Evolutionary conservation across 23 tunicate species (phyloP), one percentile per base, ranked within the genome.

Genomic region (Diplosoma virens): DNA sequence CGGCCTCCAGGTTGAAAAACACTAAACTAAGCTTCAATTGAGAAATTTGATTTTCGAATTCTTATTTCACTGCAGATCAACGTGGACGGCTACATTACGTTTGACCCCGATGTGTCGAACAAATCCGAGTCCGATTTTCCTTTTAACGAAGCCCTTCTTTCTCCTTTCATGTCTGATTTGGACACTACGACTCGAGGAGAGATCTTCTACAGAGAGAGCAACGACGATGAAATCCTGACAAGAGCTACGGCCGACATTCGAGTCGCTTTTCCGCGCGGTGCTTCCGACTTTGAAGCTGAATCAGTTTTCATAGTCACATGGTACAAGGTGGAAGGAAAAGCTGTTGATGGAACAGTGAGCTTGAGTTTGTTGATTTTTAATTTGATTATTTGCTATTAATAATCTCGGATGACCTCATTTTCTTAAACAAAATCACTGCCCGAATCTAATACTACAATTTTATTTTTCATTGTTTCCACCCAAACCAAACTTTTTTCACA

Each of bases 261-360:
- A 17, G 27, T 70, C 31, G 87, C 97, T 0, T 92, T 85, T 55
- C 80, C 76, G 0, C 67, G 37, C 9, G 68, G 52, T 25, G 87
- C 81, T 1, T 73, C 67, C 0, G 82, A 58, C 30, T 92, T 92
- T 80, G 80, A 81, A 18, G 97, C 92, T 0, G 81, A 81, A 41
- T 58, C 92, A 4, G 97, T 37, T n/a, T 92, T 92, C 67, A 58
- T 85, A 46, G 97, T 81, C 9, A 92, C 97, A 0, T 92, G 97
- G 97, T 30, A 80, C 25, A 56, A 67, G 25, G 83, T 92, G 31
- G 72, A 76, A 33, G 92, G 92, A n/a, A 52, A 52, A 32, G 69
- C 87, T 1, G 30, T 67, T 11, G 71, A 76, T 22, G 76, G 71
- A 50, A 76, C 67, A 58, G 97, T 90, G 32, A 73, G 92, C 58